Base-by-base conservation (phyloP, 2,797 vertebrate genomes). In the Malacoraja senta region DNA sequence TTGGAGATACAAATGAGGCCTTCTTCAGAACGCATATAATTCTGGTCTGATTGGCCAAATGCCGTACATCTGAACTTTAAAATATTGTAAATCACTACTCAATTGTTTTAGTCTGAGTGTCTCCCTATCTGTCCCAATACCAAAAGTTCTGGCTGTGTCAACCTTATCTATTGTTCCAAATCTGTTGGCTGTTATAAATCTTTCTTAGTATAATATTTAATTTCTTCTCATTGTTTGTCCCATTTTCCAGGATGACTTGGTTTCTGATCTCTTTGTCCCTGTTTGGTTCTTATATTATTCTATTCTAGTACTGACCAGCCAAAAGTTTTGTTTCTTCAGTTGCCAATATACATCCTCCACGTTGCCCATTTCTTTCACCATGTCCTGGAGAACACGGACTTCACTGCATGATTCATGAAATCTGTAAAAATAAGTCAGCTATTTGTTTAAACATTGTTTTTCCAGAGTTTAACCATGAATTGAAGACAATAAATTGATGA, bases 251-350 rank as follows among this genome's bases (percentile, higher is more conserved):
- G 17, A 35, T 7, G 35, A 1, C 78, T 1, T 38, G 17, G 17
- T 80, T 17, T 80, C 13, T 80, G 78, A 44, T 80, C 78, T 80
- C 17, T 19, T 24, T 80, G 19, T 19, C 78, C 35, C 8, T n/a
- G 83, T 19, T 38, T 17, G 15, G 53, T 32, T 32, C 26, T 58
- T 86, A 86, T 29, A 86, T 86, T 13, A 86, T 63, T 63, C 58
- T n/a, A n/a, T 63, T n/a, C 29, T 29, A 86, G 83, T 29, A 86
- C 83, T 86, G 13, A 86, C 83, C 83, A 86, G 29, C 38, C 63
- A 58, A 2, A 8, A 61, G 58, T 86, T 86, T 86, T 63, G 53
- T 10, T 63, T 63, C 29, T 86, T 38, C 83, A 86, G 26, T 86
- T 61, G 83, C 83, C 29, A 61, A 29, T 86, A 86, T 29, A 86